Base-by-base conservation (phyloP, 2,888 invertebrate genomes). In the Hofmannophila pseudospretella region DNA sequence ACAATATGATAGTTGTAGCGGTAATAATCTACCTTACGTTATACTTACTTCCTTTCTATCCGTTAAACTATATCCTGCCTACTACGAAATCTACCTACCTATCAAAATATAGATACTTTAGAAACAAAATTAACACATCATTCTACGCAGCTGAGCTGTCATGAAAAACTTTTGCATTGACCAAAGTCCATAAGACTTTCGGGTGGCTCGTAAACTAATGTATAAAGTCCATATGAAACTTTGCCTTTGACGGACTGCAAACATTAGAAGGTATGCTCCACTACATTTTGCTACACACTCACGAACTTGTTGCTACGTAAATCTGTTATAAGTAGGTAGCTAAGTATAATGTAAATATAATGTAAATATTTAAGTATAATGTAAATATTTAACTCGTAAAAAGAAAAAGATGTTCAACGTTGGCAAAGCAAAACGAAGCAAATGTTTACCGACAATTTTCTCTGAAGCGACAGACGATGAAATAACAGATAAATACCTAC, bases 201-300 rank as follows among this genome's bases (percentile, higher is more conserved):
- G 8, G n/a, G 11, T 12, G 20, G 9, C n/a, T n/a, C 5, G 14
- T 25, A 3, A 19, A 29, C 41, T 36, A 38, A 35, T 54, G 54
- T 49, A 45, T 38, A 47, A 50, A 51, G 49, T 58, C 50, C 45
- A 51, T 45, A 35, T 37, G 51, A 50, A 62, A 68, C 54, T 59
- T 62, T 57, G 49, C 55, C 57, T 67, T 65, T 64, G 63, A 63
- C 57, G 57, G 56, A 66, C 65, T 64, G 44, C 67, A 68, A 65
- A 65, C 54, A 45, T 51, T 52, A 52, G 53, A 36, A 43, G 29
- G 34, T 37, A 44, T 43, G 44, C 43, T 44, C 40, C 31, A 23
- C 27, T 7, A 27, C 27, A 27, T 27, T 5, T 10, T 11, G 27
- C 3, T 27, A 12, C 27, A 4, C 10, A 8, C 23, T 22, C 2